Conservation (phyloP, 2,888 invertebrate genomes). For the Hypena proboscidalis region DNA sequence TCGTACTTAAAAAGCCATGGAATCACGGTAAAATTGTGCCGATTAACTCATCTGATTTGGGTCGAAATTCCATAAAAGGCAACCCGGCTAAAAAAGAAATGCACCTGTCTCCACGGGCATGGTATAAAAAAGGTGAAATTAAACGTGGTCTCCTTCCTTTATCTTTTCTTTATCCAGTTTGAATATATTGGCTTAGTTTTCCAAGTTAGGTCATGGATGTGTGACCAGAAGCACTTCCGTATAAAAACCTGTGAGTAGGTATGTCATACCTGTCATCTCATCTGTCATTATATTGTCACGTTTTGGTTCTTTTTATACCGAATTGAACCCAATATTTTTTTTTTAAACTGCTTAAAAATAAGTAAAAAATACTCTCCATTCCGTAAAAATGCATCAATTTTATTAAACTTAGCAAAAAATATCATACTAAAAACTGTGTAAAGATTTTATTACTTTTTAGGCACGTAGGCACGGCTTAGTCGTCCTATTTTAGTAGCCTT, state of each 20-base stretch:
- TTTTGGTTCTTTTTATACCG: too few species aligned
- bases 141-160: constrained; percentile 1
- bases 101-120: background rate
- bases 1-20: constrained; percentile 11
- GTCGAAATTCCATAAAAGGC: background rate
- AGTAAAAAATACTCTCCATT: too few species aligned
- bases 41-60: background rate
- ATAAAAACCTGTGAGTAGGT: background rate
- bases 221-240: background rate
- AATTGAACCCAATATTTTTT: too few species aligned
- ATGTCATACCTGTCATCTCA: constrained; percentile 5
- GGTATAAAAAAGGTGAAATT: constrained; percentile 6
- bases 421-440: too few species aligned
- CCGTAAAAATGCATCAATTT: too few species aligned
- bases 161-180: constrained; percentile 3
- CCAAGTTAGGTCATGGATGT: background rate
- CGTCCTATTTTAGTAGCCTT: constrained; percentile 10
- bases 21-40: background rate
- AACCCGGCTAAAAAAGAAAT: background rate
- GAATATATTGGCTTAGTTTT: background rate
- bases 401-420: too few species aligned
- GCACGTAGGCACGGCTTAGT: too few species aligned
- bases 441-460: too few species aligned
- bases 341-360: too few species aligned
- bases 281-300: too few species aligned